A percentile compares a stretch with the other conserved stretches of the same genome.
Evolutionary conservation across 1,140 invertebrate genomes (phyloP).

Genomic region (Cardiocondyla obscurior): DNA sequence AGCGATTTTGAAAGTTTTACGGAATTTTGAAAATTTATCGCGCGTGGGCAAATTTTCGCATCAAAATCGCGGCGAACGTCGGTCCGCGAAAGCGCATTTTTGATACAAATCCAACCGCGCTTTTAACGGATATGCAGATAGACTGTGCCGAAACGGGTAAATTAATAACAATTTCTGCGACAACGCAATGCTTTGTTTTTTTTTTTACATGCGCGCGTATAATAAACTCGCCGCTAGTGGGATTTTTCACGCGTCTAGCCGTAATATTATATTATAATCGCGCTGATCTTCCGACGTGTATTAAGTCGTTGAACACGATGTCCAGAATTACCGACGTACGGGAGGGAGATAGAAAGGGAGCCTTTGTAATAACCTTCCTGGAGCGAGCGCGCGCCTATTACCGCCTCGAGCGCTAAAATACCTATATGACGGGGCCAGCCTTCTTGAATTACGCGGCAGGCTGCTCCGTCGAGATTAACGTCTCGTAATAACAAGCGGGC

Average conservation of each 20-base stretch:
- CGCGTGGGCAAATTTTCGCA: neutral
- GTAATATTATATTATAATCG: conserved; percentile 51
- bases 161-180: conserved; percentile 5
- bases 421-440: conserved; percentile 62
- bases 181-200: neutral
- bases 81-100: neutral
- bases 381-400: conserved; percentile 58
- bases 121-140: neutral
- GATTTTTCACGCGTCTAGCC: conserved; percentile 32
- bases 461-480: conserved; percentile 55
- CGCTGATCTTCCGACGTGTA: conserved; percentile 44
- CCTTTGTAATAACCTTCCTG: conserved; percentile 57
- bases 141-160: neutral
- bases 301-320: conserved; percentile 51
- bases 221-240: conserved; percentile 20
- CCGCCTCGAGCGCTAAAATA: conserved; percentile 63
- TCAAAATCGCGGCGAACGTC: neutral
- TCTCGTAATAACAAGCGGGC: conserved; percentile 57
- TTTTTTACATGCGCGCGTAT: neutral
- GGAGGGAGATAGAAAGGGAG: neutral
- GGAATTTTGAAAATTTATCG: neutral
- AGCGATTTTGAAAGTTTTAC: neutral
- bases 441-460: conserved; percentile 62
- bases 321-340: conserved; percentile 49
- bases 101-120: neutral